Evolutionary conservation across 2,888 invertebrate species (phyloP), one percentile per base, ranked within the genome.

Genomic region (Xylota segnis): DNA sequence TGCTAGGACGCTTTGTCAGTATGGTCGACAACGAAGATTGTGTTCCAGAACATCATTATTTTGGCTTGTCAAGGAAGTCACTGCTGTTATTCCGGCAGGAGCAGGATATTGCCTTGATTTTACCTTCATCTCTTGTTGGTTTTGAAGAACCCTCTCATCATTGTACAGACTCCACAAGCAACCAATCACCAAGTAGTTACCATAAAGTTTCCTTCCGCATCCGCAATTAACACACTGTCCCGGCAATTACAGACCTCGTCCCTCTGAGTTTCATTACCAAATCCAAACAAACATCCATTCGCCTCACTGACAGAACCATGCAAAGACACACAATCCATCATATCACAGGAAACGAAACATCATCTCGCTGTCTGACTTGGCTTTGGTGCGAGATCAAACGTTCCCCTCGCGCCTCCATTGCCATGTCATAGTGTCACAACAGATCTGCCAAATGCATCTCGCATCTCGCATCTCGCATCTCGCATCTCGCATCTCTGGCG

Each of bases 401-500:
- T 40, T 65, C 45, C 32, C 16, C 7, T 54, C 18, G 14, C 29
- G 40, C n/a, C n/a, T 54, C 52, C 52, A 58, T 65, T 27, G 54
- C 18, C 72, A 83, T 70, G 68, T 78, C 68, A 83, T 14, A 68
- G 72, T 83, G 83, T 74, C 83, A 74, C 72, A 83, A 74, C 50
- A 68, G 32, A 79, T 83, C 63, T 79, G 58, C 74, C 56, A 50
- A 70, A 78, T 59, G 78, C 74, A 77, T 83, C 34, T 34, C 34
- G 32, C 32, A 32, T 32, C 32, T 32, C 32, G 6, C 6, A 32
- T 5, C 32, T 32, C 32, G 32, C 6, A 32, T 32, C n/a, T n/a
- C n/a, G n/a, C n/a, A n/a, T n/a, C n/a, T 32, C 68, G 59, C 50
- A 70, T 79, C 68, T 63, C 61, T 37, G 52, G 16, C 32, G 54